phyloP scores from a whole-genome alignment of 2,888 invertebrate genomes.

The Incurvaria masculella region DNA sequence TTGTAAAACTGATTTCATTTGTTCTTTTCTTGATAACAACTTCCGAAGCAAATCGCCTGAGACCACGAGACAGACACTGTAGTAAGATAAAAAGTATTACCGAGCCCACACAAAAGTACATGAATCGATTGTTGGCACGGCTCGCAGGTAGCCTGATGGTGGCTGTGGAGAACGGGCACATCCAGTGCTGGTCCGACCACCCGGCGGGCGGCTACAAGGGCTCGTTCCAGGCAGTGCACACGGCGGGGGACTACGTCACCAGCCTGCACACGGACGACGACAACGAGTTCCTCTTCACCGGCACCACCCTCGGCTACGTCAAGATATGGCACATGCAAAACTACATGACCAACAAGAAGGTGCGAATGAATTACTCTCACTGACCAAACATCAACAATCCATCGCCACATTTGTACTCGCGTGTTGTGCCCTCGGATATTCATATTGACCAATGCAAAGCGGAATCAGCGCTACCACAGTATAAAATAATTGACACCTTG shows the following conservation, averaged over 20 bases:
- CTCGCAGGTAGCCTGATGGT: conserved; percentile 65
- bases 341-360: conserved; percentile 51
- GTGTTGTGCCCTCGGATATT: no score
- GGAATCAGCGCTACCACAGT: no score
- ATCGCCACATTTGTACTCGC: no score
- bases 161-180: conserved; percentile 69
- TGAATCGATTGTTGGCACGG: no score
- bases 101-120: no score
- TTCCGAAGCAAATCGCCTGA: no score
- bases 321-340: conserved; percentile 76
- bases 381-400: not conserved
- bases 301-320: conserved; percentile 70
- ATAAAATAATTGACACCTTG: no score
- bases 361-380: conserved; percentile 16
- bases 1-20: no score
- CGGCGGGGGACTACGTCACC: conserved; percentile 61
- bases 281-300: conserved; percentile 71
- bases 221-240: conserved; percentile 68
- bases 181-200: conserved; percentile 83
- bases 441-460: no score
- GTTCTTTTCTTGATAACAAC: no score
- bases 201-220: conserved; percentile 67
- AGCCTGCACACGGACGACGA: conserved; percentile 67
- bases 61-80: no score
- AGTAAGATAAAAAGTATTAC: no score